phyloP scores from a whole-genome alignment of 1,140 invertebrate genomes.

The Leptopilina boulardi region DNA sequence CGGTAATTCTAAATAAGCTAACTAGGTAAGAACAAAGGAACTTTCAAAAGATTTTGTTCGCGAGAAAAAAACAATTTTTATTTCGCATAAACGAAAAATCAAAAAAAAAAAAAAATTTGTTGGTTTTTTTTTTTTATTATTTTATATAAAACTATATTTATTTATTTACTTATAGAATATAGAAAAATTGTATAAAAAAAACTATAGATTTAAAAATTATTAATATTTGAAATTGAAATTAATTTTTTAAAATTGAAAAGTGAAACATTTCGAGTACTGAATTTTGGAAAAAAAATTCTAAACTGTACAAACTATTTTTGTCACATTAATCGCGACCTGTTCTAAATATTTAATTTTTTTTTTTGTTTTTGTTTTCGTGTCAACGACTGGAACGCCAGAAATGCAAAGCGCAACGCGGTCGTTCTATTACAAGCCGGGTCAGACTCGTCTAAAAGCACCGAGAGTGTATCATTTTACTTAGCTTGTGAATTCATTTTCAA shows the following conservation, averaged over 20 bases:
- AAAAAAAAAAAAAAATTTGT: too few relatives aligned
- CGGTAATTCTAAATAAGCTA: too few relatives aligned
- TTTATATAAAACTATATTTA: too few relatives aligned
- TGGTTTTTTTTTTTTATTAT: too few relatives aligned
- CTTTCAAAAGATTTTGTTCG: not conserved
- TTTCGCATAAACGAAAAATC: too few relatives aligned
- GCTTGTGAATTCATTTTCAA: not conserved
- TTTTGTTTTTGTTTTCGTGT: slow-evolving; percentile 7
- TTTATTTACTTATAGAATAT: too few relatives aligned
- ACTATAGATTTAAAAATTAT: too few relatives aligned
- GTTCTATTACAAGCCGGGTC: slow-evolving; percentile 31
- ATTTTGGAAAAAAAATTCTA: not conserved
- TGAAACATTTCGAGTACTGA: too few relatives aligned
- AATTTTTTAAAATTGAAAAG: too few relatives aligned
- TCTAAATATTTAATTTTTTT: slow-evolving; percentile 32
- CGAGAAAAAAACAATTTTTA: too few relatives aligned
- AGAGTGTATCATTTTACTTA: not conserved
- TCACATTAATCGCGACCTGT: not conserved
- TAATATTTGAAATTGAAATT: too few relatives aligned
- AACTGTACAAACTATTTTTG: not conserved
- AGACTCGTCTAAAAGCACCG: slow-evolving; percentile 12
- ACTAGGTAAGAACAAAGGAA: not conserved
- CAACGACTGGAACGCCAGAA: slow-evolving; percentile 7
- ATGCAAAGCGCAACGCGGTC: slow-evolving; percentile 36
- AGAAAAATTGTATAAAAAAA: too few relatives aligned